Conservation (phyloP, 2,888 invertebrate genomes). For the Cryptus armator region DNA sequence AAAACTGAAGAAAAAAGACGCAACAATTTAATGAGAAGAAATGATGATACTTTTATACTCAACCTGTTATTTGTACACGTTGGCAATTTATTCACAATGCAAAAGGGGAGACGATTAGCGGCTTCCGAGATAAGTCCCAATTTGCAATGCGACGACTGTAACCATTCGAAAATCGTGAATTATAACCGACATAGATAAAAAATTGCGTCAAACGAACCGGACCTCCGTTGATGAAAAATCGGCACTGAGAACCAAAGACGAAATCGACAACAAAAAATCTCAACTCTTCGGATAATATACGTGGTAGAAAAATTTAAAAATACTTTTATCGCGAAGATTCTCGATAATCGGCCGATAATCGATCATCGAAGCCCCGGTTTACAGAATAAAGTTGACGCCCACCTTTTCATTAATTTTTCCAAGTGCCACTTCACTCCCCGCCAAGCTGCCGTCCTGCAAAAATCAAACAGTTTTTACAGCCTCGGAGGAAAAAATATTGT, state of each 20-base stretch:
- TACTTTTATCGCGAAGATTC: constrained; percentile 19
- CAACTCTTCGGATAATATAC: not conserved
- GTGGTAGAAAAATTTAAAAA: constrained; percentile 22
- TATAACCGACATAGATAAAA: constrained; percentile 61
- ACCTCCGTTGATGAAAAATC: constrained; percentile 66
- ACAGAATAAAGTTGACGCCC: constrained; percentile 75
- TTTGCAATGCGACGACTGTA: constrained; percentile 76
- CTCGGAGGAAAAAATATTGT: constrained; percentile 76
- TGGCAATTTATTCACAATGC: constrained; percentile 72
- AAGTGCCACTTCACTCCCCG: constrained; percentile 74
- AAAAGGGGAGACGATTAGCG: constrained; percentile 74
- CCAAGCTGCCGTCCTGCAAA: constrained; percentile 80
- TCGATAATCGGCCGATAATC: not conserved
- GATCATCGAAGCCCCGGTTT: constrained; percentile 67
- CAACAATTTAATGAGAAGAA: constrained; percentile 44
- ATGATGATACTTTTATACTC: constrained; percentile 80
- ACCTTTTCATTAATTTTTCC: constrained; percentile 76
- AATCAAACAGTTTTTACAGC: constrained; percentile 78
- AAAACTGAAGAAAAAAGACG: constrained; percentile 19
- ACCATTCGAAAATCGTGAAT: constrained; percentile 74
- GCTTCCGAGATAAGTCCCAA: constrained; percentile 75
- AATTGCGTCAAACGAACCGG: constrained; percentile 73
- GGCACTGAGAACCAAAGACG: not conserved
- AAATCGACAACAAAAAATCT: constrained; percentile 18
- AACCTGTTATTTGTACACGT: constrained; percentile 77